Conservation (phyloP, 2,113 vertebrate species). For the Grallaria varia region DNA sequence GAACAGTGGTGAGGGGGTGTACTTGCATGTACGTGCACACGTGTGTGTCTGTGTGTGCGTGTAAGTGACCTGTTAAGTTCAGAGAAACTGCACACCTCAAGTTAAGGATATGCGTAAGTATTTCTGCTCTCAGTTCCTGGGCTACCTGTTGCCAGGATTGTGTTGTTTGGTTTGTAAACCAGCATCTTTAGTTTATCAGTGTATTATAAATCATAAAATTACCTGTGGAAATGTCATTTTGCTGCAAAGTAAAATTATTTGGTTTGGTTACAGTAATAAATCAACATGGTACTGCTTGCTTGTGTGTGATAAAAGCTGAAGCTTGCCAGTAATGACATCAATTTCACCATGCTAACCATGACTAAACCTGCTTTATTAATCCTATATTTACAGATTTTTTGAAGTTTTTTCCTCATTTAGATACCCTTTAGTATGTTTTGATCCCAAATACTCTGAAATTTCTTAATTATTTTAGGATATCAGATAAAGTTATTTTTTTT, state of each 20-base stretch:
- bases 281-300: not conserved
- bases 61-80: not conserved
- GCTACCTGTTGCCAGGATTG: not conserved
- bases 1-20: not conserved
- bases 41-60: not conserved
- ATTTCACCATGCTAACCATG: not conserved
- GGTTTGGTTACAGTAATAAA: not conserved
- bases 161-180: not conserved
- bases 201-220: not conserved
- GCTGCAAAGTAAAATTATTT: not conserved
- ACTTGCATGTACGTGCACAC: rapidly evolving
- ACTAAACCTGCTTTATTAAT: not conserved
- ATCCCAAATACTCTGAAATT: not conserved
- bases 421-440: not conserved
- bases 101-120: rapidly evolving
- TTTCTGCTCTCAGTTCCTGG: not conserved
- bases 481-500: not conserved
- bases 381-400: not conserved
- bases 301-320: not conserved
- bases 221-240: not conserved
- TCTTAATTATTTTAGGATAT: not conserved
- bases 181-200: not conserved
- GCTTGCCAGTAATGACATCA: rapidly evolving
- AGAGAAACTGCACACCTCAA: not conserved
- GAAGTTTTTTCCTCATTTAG: not conserved